These are phyloP conservation scores for Colius striatus DNA, from an alignment of 2,113 vertebrate species.

Conservation along the genomic window DNA sequence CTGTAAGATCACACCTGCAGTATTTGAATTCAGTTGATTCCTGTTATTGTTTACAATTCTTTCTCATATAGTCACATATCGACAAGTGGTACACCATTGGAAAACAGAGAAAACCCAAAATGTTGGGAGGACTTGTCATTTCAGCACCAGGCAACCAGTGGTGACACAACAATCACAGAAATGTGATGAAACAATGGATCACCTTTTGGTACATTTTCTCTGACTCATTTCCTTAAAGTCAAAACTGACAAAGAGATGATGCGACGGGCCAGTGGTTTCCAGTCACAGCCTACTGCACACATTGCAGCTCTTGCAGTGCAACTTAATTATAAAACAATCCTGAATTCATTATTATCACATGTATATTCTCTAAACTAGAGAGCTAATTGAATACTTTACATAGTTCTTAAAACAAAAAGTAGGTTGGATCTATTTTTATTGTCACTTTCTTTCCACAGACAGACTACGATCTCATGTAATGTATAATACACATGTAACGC, in stretches of 20 bases:
- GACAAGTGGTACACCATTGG: neutral
- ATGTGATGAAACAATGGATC: neutral
- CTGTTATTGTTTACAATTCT: neutral
- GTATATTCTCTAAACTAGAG: neutral
- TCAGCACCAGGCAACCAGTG: accelerated
- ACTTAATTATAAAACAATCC: neutral
- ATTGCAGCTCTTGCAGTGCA: neutral
- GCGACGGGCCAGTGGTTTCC: neutral
- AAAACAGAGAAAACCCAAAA: neutral
- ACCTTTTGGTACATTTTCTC: neutral
- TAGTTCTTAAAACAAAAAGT: neutral
- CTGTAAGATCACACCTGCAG: neutral
- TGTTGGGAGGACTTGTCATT: neutral
- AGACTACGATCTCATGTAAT: neutral
- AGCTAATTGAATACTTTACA: neutral
- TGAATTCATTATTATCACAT: neutral
- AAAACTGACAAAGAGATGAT: neutral
- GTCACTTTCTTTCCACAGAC: neutral
- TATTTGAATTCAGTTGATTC: neutral
- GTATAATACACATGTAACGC: neutral
- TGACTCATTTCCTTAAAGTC: neutral
- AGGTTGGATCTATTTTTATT: neutral
- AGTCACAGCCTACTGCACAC: neutral
- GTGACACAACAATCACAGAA: neutral
- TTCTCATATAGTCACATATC: neutral